A percentile compares a stretch with the other conserved stretches of the same genome.
Evolutionary conservation across 2,113 vertebrate genomes (phyloP).

Genomic region (Astur gentilis): DNA sequence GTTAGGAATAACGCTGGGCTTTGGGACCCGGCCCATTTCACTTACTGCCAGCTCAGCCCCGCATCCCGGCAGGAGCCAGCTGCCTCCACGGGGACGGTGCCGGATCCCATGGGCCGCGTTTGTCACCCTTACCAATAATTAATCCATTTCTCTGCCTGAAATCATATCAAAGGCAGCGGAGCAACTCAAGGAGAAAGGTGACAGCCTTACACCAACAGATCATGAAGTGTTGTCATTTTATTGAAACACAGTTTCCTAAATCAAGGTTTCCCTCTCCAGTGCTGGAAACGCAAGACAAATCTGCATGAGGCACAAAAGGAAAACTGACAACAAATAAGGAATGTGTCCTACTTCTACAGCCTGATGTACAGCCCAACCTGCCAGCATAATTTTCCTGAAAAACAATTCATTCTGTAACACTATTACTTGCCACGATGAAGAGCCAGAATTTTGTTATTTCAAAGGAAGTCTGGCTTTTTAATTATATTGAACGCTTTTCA

Average conservation of each 20-base stretch:
- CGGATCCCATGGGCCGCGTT: background rate
- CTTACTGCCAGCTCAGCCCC: background rate
- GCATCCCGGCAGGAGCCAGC: background rate
- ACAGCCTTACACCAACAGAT: background rate
- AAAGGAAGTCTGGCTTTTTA: background rate
- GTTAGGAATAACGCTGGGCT: background rate
- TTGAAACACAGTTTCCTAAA: background rate
- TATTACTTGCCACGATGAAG: background rate
- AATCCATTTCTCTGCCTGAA: background rate
- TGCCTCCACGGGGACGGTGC: rapidly evolving
- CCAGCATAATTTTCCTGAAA: background rate
- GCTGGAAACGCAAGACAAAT: background rate
- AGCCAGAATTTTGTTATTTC: background rate
- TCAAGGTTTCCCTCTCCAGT: background rate
- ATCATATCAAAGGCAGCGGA: background rate
- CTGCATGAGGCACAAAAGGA: background rate
- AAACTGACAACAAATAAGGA: background rate
- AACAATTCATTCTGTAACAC: background rate
- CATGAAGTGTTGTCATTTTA: background rate
- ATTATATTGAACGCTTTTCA: background rate
- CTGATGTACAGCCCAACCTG: background rate
- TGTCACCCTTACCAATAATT: background rate
- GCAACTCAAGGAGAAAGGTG: background rate
- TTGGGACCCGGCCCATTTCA: background rate
- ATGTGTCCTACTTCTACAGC: background rate